Evolutionary conservation across 1,140 invertebrate species (phyloP), one percentile per base, ranked within the genome.

Genomic region (Kradibia gibbosae): DNA sequence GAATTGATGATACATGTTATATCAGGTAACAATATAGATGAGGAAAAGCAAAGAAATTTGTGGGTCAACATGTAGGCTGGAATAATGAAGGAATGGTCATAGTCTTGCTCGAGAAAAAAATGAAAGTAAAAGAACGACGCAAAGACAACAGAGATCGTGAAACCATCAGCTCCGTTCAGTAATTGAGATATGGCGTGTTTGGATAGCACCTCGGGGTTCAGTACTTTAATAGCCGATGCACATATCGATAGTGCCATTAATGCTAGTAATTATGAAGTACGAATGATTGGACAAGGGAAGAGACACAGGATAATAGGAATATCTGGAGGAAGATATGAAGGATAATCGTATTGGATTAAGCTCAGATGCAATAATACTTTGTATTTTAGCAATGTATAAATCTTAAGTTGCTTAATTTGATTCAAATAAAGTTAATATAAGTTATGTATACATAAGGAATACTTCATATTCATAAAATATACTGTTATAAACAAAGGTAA

Each of bases 161-260:
- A 87, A 89, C 83, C 85, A 86, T 86, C 83, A 82, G 83, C 77
- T 82, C 80, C 85, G 82, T 88, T 82, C 81, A 80, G 85, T 90
- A 90, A 90, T 90, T 89, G 86, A 85, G 83, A 85, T 85, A 87
- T 89, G 82, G 89, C 88, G 88, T 90, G 89, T 87, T 15, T 82
- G 25, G 83, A 22, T 11, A 22, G 1, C 62, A 22, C 34, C 34
- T 39, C 84, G 67, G 76, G 79, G 31, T 57, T 57, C n/a, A 81
- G 83, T 82, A 86, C 85, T 85, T 87, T 90, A 90, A 90, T 89
- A 86, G 86, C 85, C 72, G 87, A 89, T 89, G 88, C 87, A 89
- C 89, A 90, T 89, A 88, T 86, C 86, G 87, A 90, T 89, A 89
- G 83, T 77, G 45, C 57, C 81, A 84, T 82, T 87, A 87, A 89